A percentile compares a stretch with the other conserved stretches of the same genome.
Conservation (phyloP, 2,888 invertebrate species). For the Ctenicera cuprea region DNA sequence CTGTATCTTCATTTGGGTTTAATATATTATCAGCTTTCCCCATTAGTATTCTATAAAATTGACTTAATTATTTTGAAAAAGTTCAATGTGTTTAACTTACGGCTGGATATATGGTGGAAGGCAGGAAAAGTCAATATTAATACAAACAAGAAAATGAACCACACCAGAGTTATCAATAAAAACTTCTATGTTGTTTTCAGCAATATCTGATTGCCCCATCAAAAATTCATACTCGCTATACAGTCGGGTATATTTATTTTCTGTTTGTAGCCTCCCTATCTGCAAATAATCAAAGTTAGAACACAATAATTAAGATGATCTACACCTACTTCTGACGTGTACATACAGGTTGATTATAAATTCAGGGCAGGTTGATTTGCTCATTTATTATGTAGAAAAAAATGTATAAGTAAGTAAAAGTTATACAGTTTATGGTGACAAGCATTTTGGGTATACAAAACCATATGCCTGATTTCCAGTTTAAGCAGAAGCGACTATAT, state of each 20-base stretch:
- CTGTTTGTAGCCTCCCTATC: slow-evolving; percentile 72
- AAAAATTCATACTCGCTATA: slow-evolving; percentile 80
- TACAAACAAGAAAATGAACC: slow-evolving; percentile 79
- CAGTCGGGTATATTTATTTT: slow-evolving; percentile 75
- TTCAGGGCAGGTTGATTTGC: no score
- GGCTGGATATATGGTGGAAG: slow-evolving; percentile 74
- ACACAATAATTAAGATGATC: no score
- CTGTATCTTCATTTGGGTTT: slow-evolving; percentile 63
- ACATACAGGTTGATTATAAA: no score
- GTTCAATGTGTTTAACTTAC: slow-evolving; percentile 54
- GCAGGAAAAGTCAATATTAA: slow-evolving; percentile 78
- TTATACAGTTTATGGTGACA: no score
- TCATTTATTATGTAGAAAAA: no score
- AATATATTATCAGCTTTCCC: slow-evolving; percentile 34
- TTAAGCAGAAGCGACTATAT: no score
- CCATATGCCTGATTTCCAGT: no score
- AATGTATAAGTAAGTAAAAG: no score
- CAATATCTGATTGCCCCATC: slow-evolving; percentile 74
- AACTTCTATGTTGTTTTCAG: slow-evolving; percentile 80
- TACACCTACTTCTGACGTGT: no score
- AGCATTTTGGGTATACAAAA: no score
- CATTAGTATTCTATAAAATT: slow-evolving; percentile 18
- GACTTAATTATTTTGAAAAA: slow-evolving; percentile 9
- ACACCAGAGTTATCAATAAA: slow-evolving; percentile 76
- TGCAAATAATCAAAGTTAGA: slow-evolving; percentile 58